Conservation (phyloP, 2,888 invertebrate species). For the Papilio gigon region DNA sequence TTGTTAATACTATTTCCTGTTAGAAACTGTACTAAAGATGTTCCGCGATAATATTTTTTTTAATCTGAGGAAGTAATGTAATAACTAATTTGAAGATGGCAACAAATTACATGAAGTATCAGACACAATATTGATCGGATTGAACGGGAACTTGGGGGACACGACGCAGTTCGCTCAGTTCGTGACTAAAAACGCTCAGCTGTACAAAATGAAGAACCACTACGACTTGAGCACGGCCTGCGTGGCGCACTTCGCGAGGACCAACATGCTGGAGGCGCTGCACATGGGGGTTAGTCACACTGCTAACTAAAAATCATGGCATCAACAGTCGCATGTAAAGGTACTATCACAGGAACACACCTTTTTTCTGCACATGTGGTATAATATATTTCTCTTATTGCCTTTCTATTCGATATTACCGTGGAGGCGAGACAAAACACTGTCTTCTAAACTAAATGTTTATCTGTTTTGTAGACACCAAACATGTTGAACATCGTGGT, state of each 20-base stretch:
- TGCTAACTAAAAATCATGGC: too few species aligned
- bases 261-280: conserved; percentile 93
- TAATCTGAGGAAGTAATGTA: neutral
- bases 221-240: conserved; percentile 94
- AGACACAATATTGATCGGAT: conserved; percentile 91
- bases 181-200: conserved; percentile 94
- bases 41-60: neutral
- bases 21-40: neutral
- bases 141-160: conserved; percentile 95
- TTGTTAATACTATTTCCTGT: too few species aligned
- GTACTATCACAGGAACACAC: too few species aligned
- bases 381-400: too few species aligned
- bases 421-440: too few species aligned
- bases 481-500: conserved; percentile 89
- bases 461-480: conserved; percentile 55
- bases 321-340: too few species aligned
- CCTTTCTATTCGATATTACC: too few species aligned
- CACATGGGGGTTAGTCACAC: conserved; percentile 83
- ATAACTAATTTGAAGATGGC: conserved; percentile 86
- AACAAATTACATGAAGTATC: conserved; percentile 94
- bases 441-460: too few species aligned
- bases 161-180: conserved; percentile 97
- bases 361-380: too few species aligned
- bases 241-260: conserved; percentile 94
- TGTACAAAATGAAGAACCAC: conserved; percentile 97